These are phyloP conservation scores for Formica aserva DNA, from an alignment of 2,888 invertebrate genomes.

Conservation along the genomic window DNA sequence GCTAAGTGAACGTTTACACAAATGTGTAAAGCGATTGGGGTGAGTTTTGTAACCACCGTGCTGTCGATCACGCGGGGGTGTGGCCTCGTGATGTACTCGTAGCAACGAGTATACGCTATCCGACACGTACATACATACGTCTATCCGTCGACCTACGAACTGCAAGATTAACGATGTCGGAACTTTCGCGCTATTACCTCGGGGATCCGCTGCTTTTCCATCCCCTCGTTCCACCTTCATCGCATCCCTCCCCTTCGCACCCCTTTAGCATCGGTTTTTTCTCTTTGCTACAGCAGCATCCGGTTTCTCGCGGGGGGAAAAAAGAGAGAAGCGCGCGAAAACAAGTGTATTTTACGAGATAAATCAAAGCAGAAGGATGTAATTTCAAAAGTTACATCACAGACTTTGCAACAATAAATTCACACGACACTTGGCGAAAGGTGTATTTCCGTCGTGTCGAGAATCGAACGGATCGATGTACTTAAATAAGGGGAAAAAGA, in stretches of 20 bases:
- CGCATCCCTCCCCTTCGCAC: not conserved
- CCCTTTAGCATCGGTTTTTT: not conserved
- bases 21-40: conserved; percentile 2
- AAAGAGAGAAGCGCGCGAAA: not conserved
- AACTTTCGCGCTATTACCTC: conserved; percentile 77
- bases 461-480: not conserved
- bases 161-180: conserved; percentile 80
- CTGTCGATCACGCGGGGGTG: conserved; percentile 58
- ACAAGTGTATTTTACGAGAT: not conserved
- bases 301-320: not conserved
- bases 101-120: conserved; percentile 57
- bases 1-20: not conserved
- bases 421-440: not conserved
- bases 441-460: not conserved
- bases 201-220: conserved; percentile 48
- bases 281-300: not conserved
- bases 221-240: conserved; percentile 34
- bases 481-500: not conserved
- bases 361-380: not conserved
- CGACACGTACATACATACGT: conserved; percentile 51
- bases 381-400: not conserved
- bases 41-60: conserved; percentile 66
- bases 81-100: conserved; percentile 44
- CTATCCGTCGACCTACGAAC: conserved; percentile 66
- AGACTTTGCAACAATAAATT: not conserved